Evolutionary conservation across 64 coral and sea anemone genomes (phyloP), one percentile per base, ranked within the genome.

Genomic region (Stichodactyla helianthus): DNA sequence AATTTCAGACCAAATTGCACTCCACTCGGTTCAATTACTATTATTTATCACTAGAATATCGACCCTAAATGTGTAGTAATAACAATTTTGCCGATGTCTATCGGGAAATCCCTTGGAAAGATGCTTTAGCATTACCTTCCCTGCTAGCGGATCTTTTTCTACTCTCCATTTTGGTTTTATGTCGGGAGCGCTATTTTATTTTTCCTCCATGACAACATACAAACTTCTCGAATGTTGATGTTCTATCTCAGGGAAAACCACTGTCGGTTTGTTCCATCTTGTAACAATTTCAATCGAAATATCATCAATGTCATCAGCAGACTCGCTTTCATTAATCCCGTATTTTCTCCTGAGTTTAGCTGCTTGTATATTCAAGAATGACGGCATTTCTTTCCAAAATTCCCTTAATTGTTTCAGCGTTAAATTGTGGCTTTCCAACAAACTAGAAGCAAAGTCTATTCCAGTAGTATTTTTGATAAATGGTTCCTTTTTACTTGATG

Each of bases 341-440:
- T 81, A 81, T 20, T 81, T 81, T 52, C 78, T 52, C 50, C 26
- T 81, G n/a, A 81, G 78, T 52, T 81, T 81, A 18, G 78, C 78
- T n/a, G 78, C 51, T 7, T 81, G 50, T 52, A 81, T 52, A 15
- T 54, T 81, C 50, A 81, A 81, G 20, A 81, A 81, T 81, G 78
- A 81, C 50, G 78, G 78, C 78, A 81, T 81, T 3, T 81, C 78
- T 19, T 81, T 14, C 78, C 78, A 81, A 50, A 81, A 81, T 9
- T 81, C 78, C 53, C 78, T 51, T 9, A 81, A 13, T 20, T 81
- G 78, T 50, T 81, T 81, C 50, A 81, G n/a, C 35, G 78, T 81
- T 22, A 81, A 28, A 31, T 81, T 81, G n/a, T 81, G 78, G 17
- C 78, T 54, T 81, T 81, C 78, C 35, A 81, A 53, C 1, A 81